Conservation (phyloP, 2,113 vertebrate genomes). For the Gavia stellata region DNA sequence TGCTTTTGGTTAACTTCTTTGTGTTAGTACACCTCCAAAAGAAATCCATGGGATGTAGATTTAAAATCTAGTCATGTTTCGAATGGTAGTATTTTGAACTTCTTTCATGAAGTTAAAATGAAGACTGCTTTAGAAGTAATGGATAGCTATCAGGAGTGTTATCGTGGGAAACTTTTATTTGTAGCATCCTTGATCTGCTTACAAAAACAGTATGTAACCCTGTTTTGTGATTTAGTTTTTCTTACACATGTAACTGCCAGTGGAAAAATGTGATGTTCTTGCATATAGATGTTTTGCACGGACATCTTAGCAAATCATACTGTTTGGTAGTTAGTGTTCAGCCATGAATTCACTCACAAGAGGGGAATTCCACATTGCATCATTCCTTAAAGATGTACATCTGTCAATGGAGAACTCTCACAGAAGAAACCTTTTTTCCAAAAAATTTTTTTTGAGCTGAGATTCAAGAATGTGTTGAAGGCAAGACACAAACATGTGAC, state of each 20-base stretch:
- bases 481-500: neutral
- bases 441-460: neutral
- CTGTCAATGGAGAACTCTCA: neutral
- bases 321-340: neutral
- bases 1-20: neutral
- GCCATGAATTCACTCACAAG: neutral
- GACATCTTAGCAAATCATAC: neutral
- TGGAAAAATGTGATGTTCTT: neutral
- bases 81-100: neutral
- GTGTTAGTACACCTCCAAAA: neutral
- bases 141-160: neutral
- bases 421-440: neutral
- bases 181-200: neutral
- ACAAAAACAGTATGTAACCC: neutral
- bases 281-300: neutral
- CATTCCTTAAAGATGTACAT: neutral
- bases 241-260: neutral
- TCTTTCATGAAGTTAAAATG: neutral
- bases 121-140: neutral
- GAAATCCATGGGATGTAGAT: neutral
- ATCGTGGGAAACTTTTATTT: neutral
- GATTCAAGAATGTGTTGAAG: neutral
- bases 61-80: neutral
- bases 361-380: slow-evolving; percentile 44
- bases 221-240: neutral